Evolutionary conservation across 2,113 vertebrate species (phyloP).

Genomic region (Verasper variegatus): DNA sequence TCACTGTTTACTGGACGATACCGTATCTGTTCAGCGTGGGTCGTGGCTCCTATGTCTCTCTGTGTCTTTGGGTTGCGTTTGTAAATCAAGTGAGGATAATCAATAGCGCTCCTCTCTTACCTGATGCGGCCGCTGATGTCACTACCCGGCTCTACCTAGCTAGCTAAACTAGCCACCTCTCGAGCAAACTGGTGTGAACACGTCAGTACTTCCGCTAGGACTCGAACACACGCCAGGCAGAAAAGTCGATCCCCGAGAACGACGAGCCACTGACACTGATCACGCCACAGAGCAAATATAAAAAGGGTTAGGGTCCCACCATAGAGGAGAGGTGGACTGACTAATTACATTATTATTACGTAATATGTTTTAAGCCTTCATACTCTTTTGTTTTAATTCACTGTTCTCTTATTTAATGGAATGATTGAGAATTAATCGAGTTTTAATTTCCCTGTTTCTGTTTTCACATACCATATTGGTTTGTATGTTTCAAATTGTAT

Average conservation of each 20-base stretch:
- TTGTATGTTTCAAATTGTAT: no score
- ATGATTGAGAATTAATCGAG: no score
- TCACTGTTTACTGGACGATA: neutral
- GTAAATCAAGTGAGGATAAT: conserved; percentile 8
- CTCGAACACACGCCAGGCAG: conserved; percentile 53
- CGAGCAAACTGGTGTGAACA: conserved; percentile 75
- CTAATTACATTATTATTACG: no score
- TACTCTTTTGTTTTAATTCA: no score
- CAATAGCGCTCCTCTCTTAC: conserved; percentile 69
- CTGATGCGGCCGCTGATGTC: conserved; percentile 82
- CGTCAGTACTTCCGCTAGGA: conserved; percentile 82
- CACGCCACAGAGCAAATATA: no score
- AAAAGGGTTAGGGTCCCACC: no score
- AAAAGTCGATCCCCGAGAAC: conserved; percentile 65
- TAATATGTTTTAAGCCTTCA: no score
- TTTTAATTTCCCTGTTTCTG: no score
- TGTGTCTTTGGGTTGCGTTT: neutral
- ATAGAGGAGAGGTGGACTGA: no score
- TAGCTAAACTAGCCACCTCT: conserved; percentile 72
- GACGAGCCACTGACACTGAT: conserved; percentile 4
- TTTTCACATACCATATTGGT: no score
- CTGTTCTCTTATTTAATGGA: no score
- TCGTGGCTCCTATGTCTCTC: fast-evolving
- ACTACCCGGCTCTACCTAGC: conserved; percentile 79
- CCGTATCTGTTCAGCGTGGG: neutral